Evolutionary conservation across 2,797 vertebrate genomes (phyloP), one percentile per base, ranked within the genome.

Genomic region (Phataginus tetradactyla): DNA sequence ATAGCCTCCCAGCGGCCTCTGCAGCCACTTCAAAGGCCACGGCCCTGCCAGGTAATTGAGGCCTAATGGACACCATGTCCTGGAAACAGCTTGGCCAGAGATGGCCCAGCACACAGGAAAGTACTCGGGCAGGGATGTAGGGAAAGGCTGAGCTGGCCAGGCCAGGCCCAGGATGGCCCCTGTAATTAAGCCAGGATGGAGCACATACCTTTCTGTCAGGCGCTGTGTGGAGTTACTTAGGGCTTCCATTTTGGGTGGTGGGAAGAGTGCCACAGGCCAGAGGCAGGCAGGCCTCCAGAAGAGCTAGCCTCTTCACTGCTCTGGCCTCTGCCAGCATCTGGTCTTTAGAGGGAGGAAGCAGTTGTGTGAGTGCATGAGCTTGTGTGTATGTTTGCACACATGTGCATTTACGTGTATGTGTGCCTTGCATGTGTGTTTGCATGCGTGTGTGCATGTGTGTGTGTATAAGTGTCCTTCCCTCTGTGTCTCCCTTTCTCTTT

Each of bases 21-120:
- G 95, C 63, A 94, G 96, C 96, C 98, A 97, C 98, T 98, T 98
- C 96, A 98, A 98, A 98, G 98, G 98, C 98, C 42, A 3, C 39
- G 97, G 98, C 97, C 94, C 98, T 97, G 97, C 97, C 92, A 96
- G 97, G 97, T 98, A 98, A 98, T 98, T 97, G 98, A 94, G 97
- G 98, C 98, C 98, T 98, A 98, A 98, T 98, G 98, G 98, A 98
- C 96, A 95, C 72, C 29, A 51, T 72, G 98, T 98, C 98, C 97
- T 91, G 97, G 95, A 97, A 98, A 93, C 61, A 90, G 94, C 96
- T 97, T 97, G 98, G 97, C 96, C 98, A 96, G 98, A 98, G 86
- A 81, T 94, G 95, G 90, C 74, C 96, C 51, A 92, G 96, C 79
- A 42, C 97, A 85, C 68, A n/a, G 95, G 77, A 96, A 93, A 91